phyloP scores from a whole-genome alignment of 2,888 invertebrate genomes.

The Portevinia maculata region DNA sequence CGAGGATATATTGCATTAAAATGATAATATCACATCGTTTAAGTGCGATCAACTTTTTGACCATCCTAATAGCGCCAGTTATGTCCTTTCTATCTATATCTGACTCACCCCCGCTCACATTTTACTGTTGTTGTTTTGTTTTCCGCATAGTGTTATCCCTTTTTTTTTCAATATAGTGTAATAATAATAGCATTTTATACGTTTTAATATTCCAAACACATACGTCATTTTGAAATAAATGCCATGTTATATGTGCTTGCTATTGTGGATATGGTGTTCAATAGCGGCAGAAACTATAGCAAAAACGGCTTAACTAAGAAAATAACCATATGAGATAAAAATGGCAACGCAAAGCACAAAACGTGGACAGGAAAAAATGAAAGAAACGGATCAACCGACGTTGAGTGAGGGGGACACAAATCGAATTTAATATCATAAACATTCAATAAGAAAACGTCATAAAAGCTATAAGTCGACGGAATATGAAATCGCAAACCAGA shows the following conservation, averaged over 20 bases:
- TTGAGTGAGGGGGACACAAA: slow-evolving; percentile 75
- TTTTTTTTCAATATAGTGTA: slow-evolving; percentile 72
- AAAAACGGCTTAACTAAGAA: slow-evolving; percentile 65
- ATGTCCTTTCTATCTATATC: slow-evolving; percentile 46
- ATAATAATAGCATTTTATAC: slow-evolving; percentile 76
- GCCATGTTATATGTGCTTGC: slow-evolving; percentile 58
- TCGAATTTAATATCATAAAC: slow-evolving; percentile 83
- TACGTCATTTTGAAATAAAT: slow-evolving; percentile 82
- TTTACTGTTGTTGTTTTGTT: slow-evolving; percentile 42
- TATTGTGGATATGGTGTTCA: slow-evolving; percentile 54
- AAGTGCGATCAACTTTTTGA: slow-evolving; percentile 74
- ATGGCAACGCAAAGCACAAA: slow-evolving; percentile 67
- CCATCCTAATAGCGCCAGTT: slow-evolving; percentile 66
- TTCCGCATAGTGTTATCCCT: slow-evolving; percentile 60
- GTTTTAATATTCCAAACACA: slow-evolving; percentile 82
- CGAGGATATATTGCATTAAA: slow-evolving; percentile 81
- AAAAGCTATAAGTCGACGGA: slow-evolving; percentile 73
- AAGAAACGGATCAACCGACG: slow-evolving; percentile 70
- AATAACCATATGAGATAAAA: slow-evolving; percentile 60
- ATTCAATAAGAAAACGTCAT: slow-evolving; percentile 81
- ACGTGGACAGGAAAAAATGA: slow-evolving; percentile 13
- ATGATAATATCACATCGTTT: slow-evolving; percentile 79
- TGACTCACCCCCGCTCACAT: slow-evolving; percentile 9
- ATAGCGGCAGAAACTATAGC: slow-evolving; percentile 64
- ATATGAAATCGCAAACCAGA: slow-evolving; percentile 68